Evolutionary conservation across 2,888 invertebrate genomes (phyloP).

Genomic region (Amphipyra tragopoginis): DNA sequence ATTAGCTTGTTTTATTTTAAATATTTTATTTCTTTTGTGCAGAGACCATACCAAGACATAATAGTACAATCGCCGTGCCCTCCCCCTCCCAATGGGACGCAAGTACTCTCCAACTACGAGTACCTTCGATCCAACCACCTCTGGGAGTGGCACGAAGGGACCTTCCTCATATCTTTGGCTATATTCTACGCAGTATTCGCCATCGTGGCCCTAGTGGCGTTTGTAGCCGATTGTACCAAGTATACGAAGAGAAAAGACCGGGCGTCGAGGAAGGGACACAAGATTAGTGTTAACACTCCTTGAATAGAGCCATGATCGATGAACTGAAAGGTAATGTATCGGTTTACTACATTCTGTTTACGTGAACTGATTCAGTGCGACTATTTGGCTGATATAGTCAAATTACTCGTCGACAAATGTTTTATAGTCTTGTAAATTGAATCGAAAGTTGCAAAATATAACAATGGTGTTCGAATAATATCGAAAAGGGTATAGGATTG

Average conservation of each 20-base stretch:
- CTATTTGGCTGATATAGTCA: no score
- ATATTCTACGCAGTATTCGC: slow-evolving; percentile 91
- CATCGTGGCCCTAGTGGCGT: slow-evolving; percentile 90
- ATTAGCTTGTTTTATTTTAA: not conserved
- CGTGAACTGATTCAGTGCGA: no score
- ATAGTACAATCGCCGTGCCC: slow-evolving; percentile 96
- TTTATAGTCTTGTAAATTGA: no score
- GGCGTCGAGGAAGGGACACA: slow-evolving; percentile 84
- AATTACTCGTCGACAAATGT: no score
- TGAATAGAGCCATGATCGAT: slow-evolving; percentile 63
- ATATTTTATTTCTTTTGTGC: slow-evolving; percentile 61
- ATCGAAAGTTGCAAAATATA: no score
- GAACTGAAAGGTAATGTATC: not conserved
- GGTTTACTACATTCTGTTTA: not conserved
- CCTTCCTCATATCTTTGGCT: slow-evolving; percentile 90
- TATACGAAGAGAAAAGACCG: slow-evolving; percentile 88
- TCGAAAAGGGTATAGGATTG: no score
- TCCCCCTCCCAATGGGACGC: slow-evolving; percentile 94
- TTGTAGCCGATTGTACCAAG: slow-evolving; percentile 90
- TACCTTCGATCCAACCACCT: slow-evolving; percentile 78
- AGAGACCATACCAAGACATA: slow-evolving; percentile 96
- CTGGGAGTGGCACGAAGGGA: slow-evolving; percentile 88
- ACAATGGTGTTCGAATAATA: no score
- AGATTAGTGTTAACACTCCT: slow-evolving; percentile 91
- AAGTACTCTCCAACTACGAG: slow-evolving; percentile 89